Conservation (phyloP, 1,140 invertebrate species). For the Dreissena rostriformis region DNA sequence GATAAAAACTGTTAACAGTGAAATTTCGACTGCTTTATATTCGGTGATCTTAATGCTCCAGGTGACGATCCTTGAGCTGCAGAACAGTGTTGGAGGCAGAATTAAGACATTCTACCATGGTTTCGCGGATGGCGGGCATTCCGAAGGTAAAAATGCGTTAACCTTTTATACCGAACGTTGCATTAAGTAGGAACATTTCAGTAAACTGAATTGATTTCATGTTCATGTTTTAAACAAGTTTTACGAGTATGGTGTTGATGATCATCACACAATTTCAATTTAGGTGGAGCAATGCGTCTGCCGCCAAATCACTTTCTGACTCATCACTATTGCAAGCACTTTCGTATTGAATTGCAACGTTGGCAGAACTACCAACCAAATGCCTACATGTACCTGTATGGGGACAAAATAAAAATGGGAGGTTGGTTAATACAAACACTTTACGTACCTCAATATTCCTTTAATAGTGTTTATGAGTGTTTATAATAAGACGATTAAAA, state of each 20-base stretch:
- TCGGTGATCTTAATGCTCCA: background rate
- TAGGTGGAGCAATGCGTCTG: conserved; percentile 61
- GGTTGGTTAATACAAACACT: conserved; percentile 16
- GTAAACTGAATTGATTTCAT: background rate
- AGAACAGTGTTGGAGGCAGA: conserved; percentile 23
- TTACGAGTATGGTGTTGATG: background rate
- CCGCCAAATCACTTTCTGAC: conserved; percentile 57
- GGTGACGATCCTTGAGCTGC: conserved; percentile 37
- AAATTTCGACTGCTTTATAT: no score
- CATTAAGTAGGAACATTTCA: background rate
- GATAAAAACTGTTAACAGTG: no score
- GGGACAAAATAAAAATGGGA: conserved; percentile 48
- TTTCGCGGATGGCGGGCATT: conserved; percentile 16
- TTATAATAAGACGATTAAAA: background rate
- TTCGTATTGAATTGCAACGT: conserved; percentile 18
- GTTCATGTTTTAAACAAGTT: background rate
- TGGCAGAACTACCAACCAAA: conserved; percentile 54
- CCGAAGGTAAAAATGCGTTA: conserved; percentile 18
- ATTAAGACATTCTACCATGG: conserved; percentile 43
- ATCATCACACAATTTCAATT: background rate
- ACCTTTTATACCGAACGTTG: background rate
- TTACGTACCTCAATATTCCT: background rate
- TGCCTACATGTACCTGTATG: conserved; percentile 31
- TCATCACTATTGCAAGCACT: conserved; percentile 50
- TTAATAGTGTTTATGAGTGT: background rate